Evolutionary conservation across 2,113 vertebrate genomes (phyloP).

Genomic region (Nettapus auritus): DNA sequence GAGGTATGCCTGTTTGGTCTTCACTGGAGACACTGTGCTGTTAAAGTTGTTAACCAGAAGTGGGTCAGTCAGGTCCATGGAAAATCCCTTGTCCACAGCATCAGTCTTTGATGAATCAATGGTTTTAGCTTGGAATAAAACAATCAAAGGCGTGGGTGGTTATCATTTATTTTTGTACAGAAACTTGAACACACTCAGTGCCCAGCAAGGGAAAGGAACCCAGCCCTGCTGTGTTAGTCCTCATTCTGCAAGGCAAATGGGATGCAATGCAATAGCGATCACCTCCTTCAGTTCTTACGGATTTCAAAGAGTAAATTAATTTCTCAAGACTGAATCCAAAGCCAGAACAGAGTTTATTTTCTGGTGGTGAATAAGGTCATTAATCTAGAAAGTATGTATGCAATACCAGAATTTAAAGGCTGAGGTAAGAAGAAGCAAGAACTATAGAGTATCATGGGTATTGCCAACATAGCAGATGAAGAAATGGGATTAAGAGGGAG

Average conservation of each 20-base stretch:
- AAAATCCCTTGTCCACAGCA: neutral
- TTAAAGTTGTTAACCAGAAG: neutral
- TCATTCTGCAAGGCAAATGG: neutral
- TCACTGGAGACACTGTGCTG: neutral
- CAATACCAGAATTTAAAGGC: neutral
- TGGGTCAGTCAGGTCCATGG: neutral
- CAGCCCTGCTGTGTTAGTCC: neutral
- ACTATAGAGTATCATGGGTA: neutral
- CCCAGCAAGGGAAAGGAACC: neutral
- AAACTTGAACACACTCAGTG: neutral
- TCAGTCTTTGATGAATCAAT: neutral
- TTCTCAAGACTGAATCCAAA: neutral
- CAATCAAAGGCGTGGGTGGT: neutral
- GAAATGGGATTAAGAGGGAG: neutral
- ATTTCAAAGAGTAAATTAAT: neutral
- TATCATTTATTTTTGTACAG: neutral
- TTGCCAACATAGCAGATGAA: neutral
- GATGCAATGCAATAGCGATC: neutral
- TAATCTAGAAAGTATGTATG: neutral
- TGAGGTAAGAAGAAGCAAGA: neutral
- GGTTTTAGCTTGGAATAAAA: constrained; percentile 49
- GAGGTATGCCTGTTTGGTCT: neutral
- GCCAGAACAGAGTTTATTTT: neutral
- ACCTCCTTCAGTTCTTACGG: neutral
- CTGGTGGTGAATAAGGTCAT: neutral